Evolutionary conservation across 92 coral and sea anemone species (phyloP).

Genomic region (Paramuricea clavata): DNA sequence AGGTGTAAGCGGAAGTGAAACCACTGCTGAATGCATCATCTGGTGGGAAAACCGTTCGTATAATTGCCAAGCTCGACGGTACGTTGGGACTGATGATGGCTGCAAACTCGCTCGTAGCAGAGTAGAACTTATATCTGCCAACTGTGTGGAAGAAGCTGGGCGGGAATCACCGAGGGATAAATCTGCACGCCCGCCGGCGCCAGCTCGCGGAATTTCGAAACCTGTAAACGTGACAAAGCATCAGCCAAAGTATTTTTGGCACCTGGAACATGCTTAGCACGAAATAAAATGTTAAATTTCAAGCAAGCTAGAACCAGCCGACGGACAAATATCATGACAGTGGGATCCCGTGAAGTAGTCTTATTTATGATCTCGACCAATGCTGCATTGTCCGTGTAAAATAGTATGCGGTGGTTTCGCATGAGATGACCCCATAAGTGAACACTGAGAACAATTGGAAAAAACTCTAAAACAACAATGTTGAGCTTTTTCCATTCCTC

Average conservation of each 20-base stretch:
- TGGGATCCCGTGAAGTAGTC: constrained; percentile 22
- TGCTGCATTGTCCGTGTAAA: constrained; percentile 56
- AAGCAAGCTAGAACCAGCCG: background rate
- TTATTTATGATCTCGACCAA: background rate
- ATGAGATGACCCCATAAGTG: constrained; percentile 34
- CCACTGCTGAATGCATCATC: background rate
- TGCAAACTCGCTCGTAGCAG: background rate
- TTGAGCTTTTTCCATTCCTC: constrained; percentile 50
- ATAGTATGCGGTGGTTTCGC: constrained; percentile 47
- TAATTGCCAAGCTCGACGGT: constrained; percentile 37
- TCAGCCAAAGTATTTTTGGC: background rate
- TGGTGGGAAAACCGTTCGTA: constrained; percentile 31
- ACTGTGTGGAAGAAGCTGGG: background rate
- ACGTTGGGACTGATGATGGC: constrained; percentile 45
- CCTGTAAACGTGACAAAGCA: constrained; percentile 21
- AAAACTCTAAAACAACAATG: constrained; percentile 60
- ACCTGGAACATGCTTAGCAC: background rate
- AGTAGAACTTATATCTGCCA: background rate
- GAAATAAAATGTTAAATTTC: background rate
- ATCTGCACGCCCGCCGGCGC: background rate
- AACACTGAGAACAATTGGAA: constrained; percentile 51
- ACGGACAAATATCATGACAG: constrained; percentile 44
- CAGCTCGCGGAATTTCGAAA: background rate
- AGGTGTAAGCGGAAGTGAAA: constrained; percentile 48
- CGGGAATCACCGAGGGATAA: background rate